These are phyloP conservation scores for Saimiri boliviensis DNA, from an alignment of 2,113 vertebrate genomes.

Conservation along the genomic window DNA sequence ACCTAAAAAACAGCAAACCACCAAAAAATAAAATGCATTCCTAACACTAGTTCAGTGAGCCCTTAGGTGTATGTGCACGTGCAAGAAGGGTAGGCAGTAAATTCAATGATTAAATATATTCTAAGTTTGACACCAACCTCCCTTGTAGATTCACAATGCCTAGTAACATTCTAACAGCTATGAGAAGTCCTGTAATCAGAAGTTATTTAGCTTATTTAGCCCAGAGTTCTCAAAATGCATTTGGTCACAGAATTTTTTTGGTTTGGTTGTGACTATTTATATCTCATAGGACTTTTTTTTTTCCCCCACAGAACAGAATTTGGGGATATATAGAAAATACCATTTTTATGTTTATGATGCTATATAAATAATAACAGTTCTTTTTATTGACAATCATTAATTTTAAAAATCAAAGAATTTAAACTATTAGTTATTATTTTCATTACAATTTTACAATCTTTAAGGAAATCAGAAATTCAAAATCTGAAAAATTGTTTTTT, in stretches of 20 bases:
- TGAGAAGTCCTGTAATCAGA: conserved; percentile 18
- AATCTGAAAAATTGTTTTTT: conserved; percentile 42
- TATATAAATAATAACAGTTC: not conserved
- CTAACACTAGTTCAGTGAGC: not conserved
- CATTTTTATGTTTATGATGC: not conserved
- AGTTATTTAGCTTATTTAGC: conserved; percentile 30
- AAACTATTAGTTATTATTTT: conserved; percentile 23
- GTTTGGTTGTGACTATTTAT: not conserved
- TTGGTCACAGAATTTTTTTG: conserved; percentile 14
- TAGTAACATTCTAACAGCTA: not conserved
- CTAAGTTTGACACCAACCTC: not conserved
- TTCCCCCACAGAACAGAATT: not conserved
- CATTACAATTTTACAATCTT: conserved; percentile 32
- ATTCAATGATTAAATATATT: conserved; percentile 1
- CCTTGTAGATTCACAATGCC: not conserved
- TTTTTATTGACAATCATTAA: not conserved
- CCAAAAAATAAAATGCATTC: conserved; percentile 16
- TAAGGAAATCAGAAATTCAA: conserved; percentile 35
- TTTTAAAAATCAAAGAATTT: conserved; percentile 31
- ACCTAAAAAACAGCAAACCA: not conserved
- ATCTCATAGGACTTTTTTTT: not conserved
- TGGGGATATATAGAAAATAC: not conserved
- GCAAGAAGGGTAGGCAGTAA: not conserved
- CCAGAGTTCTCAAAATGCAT: conserved; percentile 21
- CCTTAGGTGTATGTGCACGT: not conserved